A percentile compares a stretch with the other conserved stretches of the same genome.
These are phyloP conservation scores for Siniperca undulata DNA, from an alignment of 2,797 vertebrate species.

Conservation along the genomic window DNA sequence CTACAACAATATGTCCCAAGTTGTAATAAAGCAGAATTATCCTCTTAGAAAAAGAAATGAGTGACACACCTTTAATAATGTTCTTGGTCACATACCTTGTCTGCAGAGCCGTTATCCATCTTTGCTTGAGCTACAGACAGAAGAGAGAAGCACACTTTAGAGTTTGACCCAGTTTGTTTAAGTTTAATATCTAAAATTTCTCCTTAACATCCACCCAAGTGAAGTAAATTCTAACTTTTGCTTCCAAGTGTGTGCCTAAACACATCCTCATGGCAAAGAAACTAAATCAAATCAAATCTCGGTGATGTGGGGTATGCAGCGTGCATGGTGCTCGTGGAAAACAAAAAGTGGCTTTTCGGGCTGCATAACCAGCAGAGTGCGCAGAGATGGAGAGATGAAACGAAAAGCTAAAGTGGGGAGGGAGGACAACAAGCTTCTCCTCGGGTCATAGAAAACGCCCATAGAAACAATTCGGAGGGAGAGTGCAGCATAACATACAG, in stretches of 20 bases:
- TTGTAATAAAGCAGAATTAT: conserved; percentile 41
- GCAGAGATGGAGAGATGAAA: conserved; percentile 67
- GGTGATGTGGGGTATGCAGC: conserved; percentile 60
- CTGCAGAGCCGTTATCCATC: conserved; percentile 79
- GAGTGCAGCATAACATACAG: conserved; percentile 74
- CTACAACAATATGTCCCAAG: background rate
- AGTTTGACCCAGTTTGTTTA: background rate
- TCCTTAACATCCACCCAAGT: conserved; percentile 26
- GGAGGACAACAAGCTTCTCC: conserved; percentile 75
- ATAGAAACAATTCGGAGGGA: conserved; percentile 56
- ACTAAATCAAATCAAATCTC: conserved; percentile 14
- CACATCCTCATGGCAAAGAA: conserved; percentile 40
- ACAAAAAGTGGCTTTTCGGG: conserved; percentile 45
- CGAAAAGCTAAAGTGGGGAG: conserved; percentile 63
- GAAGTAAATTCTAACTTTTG: conserved; percentile 15
- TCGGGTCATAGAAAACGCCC: conserved; percentile 62
- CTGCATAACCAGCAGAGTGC: conserved; percentile 72
- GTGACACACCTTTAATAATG: fast-evolving
- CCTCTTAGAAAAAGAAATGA: conserved; percentile 1
- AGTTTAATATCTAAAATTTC: background rate
- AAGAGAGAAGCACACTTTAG: conserved; percentile 34
- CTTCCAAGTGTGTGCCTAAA: conserved; percentile 29
- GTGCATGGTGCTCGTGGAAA: conserved; percentile 63
- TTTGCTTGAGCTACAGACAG: conserved; percentile 79
- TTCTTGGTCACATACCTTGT: conserved; percentile 77